Evolutionary conservation across 2,113 vertebrate genomes (phyloP).

Genomic region (Spilogale gracilis): DNA sequence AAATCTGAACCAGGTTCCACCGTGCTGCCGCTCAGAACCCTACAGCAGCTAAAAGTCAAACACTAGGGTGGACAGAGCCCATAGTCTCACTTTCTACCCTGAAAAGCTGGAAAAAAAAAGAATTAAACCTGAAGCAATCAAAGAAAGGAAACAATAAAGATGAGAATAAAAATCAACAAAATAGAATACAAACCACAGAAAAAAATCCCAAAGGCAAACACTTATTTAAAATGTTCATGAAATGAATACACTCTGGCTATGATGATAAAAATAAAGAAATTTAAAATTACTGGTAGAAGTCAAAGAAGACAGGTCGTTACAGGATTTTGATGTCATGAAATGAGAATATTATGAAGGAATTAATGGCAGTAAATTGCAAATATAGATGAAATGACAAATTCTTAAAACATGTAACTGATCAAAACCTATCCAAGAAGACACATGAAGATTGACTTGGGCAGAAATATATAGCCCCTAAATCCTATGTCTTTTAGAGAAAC

Average conservation of each 20-base stretch:
- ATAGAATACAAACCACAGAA: neutral
- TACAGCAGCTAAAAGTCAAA: neutral
- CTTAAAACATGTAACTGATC: neutral
- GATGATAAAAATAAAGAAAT: neutral
- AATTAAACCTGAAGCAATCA: neutral
- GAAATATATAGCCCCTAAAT: neutral
- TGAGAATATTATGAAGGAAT: neutral
- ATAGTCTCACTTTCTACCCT: neutral
- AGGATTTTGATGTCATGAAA: neutral
- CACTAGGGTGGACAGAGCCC: accelerated
- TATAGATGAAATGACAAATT: neutral
- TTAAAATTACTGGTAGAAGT: neutral
- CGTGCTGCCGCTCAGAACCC: accelerated
- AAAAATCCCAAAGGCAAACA: neutral
- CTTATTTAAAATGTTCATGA: neutral
- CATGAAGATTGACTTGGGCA: neutral
- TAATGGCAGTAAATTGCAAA: neutral
- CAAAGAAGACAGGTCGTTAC: neutral
- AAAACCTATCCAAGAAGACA: neutral
- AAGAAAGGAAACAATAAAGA: neutral
- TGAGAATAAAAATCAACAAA: neutral
- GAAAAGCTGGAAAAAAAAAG: neutral
- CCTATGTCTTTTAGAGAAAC: neutral
- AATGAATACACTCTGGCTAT: neutral
- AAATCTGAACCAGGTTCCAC: accelerated